A percentile compares a stretch with the other conserved stretches of the same genome.
phyloP scores from a whole-genome alignment of 1,140 invertebrate species.

The Trissolcus basalis region DNA sequence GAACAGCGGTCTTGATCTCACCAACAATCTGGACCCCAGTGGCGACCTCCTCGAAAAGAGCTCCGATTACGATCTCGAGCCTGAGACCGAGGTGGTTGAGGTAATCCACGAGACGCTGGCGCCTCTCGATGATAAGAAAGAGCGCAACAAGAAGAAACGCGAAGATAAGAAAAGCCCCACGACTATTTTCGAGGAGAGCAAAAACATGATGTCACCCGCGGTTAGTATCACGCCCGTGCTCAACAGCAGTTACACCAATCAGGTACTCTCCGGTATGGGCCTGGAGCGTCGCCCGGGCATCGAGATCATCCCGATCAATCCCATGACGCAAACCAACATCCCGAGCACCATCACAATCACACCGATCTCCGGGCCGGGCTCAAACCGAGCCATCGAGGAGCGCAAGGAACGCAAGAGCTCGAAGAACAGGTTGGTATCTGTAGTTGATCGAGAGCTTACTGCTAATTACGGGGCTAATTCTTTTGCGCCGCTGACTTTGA shows the following conservation, averaged over 20 bases:
- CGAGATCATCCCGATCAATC: constrained; percentile 86
- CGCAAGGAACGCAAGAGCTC: constrained; percentile 81
- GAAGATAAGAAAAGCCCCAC: constrained; percentile 74
- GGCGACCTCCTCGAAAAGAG: constrained; percentile 76
- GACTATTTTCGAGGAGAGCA: constrained; percentile 78
- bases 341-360: constrained; percentile 90
- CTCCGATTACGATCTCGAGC: constrained; percentile 79
- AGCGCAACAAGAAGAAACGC: constrained; percentile 69
- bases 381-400: constrained; percentile 78
- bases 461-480: constrained; percentile 53
- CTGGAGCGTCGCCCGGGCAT: constrained; percentile 84
- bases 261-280: constrained; percentile 79
- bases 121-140: constrained; percentile 78
- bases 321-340: constrained; percentile 79
- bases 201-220: constrained; percentile 81
- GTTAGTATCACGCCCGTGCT: constrained; percentile 88
- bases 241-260: constrained; percentile 76
- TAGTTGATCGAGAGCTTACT: constrained; percentile 64
- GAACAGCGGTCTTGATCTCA: constrained; percentile 80
- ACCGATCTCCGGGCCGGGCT: constrained; percentile 80
- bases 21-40: constrained; percentile 77
- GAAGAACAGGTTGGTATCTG: constrained; percentile 73
- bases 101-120: constrained; percentile 74
- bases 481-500: constrained; percentile 26
- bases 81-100: constrained; percentile 74